Base-by-base conservation (phyloP, 2,797 vertebrate genomes). In the Phoebastria nigripes region DNA sequence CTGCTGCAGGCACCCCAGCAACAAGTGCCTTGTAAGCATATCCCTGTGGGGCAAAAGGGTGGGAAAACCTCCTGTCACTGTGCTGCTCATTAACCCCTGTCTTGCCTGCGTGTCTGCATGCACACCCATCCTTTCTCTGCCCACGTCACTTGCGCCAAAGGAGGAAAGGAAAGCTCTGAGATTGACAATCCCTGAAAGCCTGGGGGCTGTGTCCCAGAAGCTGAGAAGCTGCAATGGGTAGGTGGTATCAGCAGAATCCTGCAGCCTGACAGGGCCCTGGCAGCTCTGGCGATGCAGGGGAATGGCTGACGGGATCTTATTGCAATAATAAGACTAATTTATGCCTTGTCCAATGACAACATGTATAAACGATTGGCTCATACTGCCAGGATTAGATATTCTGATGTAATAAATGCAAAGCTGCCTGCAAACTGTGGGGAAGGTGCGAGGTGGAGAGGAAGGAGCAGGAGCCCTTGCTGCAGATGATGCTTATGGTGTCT, bases 321-420 rank as follows among this genome's bases (percentile, higher is more conserved):
- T 80, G 89, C 93, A 93, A 19, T 73, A 82, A 82, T 54, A 80
- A 82, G 56, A 54, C 71, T 95, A 70, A 87, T 94, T 93, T 96
- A 63, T 96, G 88, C 77, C 47, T 89, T 73, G 44, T 93, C 83
- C 90, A 93, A 77, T 67, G 86, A 84, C 80, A 95, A 47, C 62
- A 69, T 47, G 83, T 87, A 71, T 89, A 94, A 95, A 90, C 7
- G 37, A 84, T 66, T 5, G 1, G 54, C 46, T 96, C 61, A 42
- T 65, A 37, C 63, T 93, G 91, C 90, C 86, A 93, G 73, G 71
- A 93, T 95, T 89, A 95, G 88, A 82, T 94, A 87, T 89, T 87
- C 93, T 93, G 95, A 90, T 92, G 93, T 94, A 94, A 95, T 79
- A 93, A 95, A 93, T 2, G 13, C 87, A 96, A 94, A 90, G 74